A percentile compares a stretch with the other conserved stretches of the same genome.
phyloP scores from a whole-genome alignment of 2,888 invertebrate genomes.

The Limnephilus auricula region DNA sequence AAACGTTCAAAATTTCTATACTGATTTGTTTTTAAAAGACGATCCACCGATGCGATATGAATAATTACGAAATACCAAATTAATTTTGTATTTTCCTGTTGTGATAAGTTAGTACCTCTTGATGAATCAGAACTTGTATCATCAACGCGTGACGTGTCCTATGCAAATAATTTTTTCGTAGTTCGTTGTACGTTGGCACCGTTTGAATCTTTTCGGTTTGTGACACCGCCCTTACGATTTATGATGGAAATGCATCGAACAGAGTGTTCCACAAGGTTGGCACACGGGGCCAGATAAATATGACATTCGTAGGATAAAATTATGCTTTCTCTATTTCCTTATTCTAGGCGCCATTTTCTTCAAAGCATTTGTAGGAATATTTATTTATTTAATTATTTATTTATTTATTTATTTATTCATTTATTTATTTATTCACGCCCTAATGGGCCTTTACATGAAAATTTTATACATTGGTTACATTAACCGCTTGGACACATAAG shows the following conservation, averaged over 20 bases:
- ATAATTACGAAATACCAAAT: not conserved
- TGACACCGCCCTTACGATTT: not conserved
- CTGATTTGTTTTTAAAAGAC: not conserved
- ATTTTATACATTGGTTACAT: too few relatives aligned
- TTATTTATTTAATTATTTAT: too few relatives aligned
- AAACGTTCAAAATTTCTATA: not conserved
- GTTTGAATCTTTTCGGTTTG: not conserved
- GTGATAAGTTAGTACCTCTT: not conserved
- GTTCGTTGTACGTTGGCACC: not conserved
- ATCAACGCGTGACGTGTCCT: not conserved
- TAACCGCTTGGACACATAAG: too few relatives aligned
- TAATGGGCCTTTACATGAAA: too few relatives aligned
- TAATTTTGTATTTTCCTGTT: not conserved
- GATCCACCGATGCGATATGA: not conserved
- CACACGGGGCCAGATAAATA: not conserved
- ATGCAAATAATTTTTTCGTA: not conserved
- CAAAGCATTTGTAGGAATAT: not conserved
- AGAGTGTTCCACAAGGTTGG: not conserved
- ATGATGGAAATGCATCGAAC: not conserved
- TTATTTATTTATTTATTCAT: too few relatives aligned
- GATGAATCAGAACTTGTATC: not conserved
- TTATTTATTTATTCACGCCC: too few relatives aligned
- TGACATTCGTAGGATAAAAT: not conserved
- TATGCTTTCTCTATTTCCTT: not conserved
- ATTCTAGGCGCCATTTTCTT: not conserved